Evolutionary conservation across 1,140 invertebrate genomes (phyloP).

Genomic region (Brachystomella parvula): DNA sequence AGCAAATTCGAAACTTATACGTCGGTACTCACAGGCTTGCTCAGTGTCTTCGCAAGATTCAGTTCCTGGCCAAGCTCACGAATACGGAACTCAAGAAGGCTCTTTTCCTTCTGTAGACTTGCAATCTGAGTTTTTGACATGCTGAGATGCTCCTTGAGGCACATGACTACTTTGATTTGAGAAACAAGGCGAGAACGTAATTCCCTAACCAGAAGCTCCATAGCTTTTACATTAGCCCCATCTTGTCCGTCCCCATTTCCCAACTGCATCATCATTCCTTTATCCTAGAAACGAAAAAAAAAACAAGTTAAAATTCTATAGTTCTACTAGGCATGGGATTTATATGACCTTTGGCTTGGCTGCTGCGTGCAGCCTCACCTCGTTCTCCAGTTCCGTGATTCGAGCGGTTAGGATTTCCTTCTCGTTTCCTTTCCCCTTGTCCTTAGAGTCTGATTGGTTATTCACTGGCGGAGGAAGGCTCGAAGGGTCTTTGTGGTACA

Average conservation of each 20-base stretch:
- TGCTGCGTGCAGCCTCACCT: no score
- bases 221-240: no score
- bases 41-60: constrained; percentile 17
- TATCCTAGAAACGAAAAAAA: no score
- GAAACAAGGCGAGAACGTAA: constrained; percentile 18
- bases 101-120: constrained; percentile 20
- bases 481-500: constrained; percentile 30
- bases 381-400: not conserved
- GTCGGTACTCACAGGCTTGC: constrained; percentile 25
- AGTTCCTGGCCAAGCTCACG: constrained; percentile 19
- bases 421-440: no score
- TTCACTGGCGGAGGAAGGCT: not conserved
- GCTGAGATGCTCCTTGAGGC: constrained; percentile 1
- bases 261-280: no score
- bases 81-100: constrained; percentile 21
- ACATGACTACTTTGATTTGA: constrained; percentile 30
- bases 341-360: no score
- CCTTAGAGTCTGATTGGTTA: not conserved
- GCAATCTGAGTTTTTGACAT: not conserved
- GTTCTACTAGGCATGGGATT: no score
- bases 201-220: constrained; percentile 13
- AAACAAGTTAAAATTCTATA: no score
- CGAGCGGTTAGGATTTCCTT: no score
- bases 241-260: no score
- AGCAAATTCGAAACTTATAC: no score